Evolutionary conservation across 2,113 vertebrate species (phyloP), one percentile per base, ranked within the genome.

Genomic region (Phycodurus eques): DNA sequence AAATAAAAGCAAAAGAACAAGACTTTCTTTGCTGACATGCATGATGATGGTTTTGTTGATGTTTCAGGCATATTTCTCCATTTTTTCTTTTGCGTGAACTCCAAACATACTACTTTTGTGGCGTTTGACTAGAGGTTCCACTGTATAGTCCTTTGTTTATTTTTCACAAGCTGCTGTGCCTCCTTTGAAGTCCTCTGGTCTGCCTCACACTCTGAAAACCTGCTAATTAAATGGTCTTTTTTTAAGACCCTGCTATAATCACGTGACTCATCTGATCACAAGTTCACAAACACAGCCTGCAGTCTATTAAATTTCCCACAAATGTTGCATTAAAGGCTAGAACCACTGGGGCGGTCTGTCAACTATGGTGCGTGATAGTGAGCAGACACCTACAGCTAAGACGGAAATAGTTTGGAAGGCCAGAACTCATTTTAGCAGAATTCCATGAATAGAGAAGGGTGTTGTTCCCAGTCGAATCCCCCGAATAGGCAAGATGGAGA

Each of bases 331-430:
- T 47, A 79, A 67, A 53, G 75, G 79, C 65, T 43, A 78, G 71
- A 85, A 77, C n/a, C 4, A 76, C n/a, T 61, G 77, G 72, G 75
- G 74, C 61, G 65, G n/a, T 35, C 31, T 61, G 59, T 61, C 85
- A 87, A 87, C 83, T 88, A 56, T 56, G 53, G 53, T 22, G 20
- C 20, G n/a, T 22, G 53, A 56, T 56, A 9, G 86, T 85, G 80
- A 79, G 76, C 64, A 87, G 80, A 89, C 72, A 74, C 51, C 76
- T 87, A 89, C 68, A 73, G 74, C 82, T 88, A 84, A 76, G 75
- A 83, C 76, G 77, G 79, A 70, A 76, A 82, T 78, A 74, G 76
- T 83, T 85, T 84, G 78, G 69, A 86, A 81, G 80, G 83, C 84
- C 49, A 14, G 67, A 61, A 75, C 61, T 76, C 74, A 74, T 75